Evolutionary conservation across 2,888 invertebrate genomes (phyloP), one percentile per base, ranked within the genome.

Genomic region (Drosophila formosana): DNA sequence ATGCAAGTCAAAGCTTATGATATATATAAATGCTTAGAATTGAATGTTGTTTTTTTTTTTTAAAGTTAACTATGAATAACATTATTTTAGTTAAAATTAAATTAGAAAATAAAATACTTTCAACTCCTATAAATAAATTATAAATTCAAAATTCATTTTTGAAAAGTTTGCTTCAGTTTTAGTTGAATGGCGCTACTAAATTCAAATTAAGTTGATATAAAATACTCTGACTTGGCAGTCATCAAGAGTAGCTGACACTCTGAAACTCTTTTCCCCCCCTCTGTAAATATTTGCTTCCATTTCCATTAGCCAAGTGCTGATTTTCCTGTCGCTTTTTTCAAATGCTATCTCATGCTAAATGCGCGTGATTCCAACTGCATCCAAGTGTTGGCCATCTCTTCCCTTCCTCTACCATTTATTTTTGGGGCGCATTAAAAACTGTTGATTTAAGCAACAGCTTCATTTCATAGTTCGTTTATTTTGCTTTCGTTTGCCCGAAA

Each of bases 401-500:
- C 4, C 11, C 37, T 37, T n/a, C n/a, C 37, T 37, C 37, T 4
- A 30, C 6, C 7, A 30, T 7, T 9, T 6, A 41, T 3, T 41
- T 41, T 41, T 41, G 9, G 11, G 23, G 45, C 25, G 25, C 23
- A 45, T 45, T 9, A n/a, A 23, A 51, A 23, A 25, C 45, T 37
- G 43, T 43, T 45, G 30, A 28, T 52, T 37, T 45, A 26, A 43
- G 49, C 43, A 13, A 25, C 50, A 51, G 39, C 39, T 37, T 25
- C 37, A 46, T 46, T 60, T 32, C 18, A 45, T 28, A 45, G 61
- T 25, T 77, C 68, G 77, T 77, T 76, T 66, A 56, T 77, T 61
- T 51, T 32, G 18, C 34, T 63, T 76, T 81, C 73, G 58, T 30
- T 4, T 65, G 64, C 67, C 64, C 67, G 63, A 64, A 53, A 69